Evolutionary conservation across 35 echinoderm and acorn worm genomes (phyloP).

Genomic region (Apostichopus japonicus): DNA sequence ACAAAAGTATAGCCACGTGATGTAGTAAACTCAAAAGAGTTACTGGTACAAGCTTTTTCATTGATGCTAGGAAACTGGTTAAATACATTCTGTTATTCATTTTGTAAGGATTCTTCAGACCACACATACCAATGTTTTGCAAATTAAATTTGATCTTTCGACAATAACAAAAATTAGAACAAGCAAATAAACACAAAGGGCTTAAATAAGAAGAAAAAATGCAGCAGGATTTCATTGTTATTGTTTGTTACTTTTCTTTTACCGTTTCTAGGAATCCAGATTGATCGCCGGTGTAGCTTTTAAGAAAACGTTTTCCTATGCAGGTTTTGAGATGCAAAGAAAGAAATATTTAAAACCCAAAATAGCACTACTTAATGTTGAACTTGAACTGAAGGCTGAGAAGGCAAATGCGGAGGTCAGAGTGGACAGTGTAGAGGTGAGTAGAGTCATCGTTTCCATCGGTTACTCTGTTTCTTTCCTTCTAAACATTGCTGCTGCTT

Average conservation of each 20-base stretch:
- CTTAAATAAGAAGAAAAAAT: background rate
- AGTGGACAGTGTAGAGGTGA: conserved; percentile 94
- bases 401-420: conserved; percentile 98
- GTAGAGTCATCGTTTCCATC: background rate
- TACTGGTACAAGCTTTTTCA: too few relatives aligned
- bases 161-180: background rate
- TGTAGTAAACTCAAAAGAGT: too few relatives aligned
- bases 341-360: conserved; percentile 92
- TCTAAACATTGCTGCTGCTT: background rate
- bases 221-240: background rate
- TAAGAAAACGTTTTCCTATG: conserved; percentile 99
- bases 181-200: background rate
- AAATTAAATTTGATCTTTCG: too few relatives aligned
- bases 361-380: conserved; percentile 95
- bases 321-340: conserved; percentile 99
- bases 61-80: too few relatives aligned
- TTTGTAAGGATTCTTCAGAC: too few relatives aligned
- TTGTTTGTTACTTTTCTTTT: background rate
- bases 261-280: conserved; percentile 77
- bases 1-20: too few relatives aligned
- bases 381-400: conserved; percentile 95
- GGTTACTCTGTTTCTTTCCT: background rate
- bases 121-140: too few relatives aligned
- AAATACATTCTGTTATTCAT: too few relatives aligned
- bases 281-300: conserved; percentile 94